Percentiles rank a stretch among this genome's conserved stretches.
Evolutionary conservation across 1,140 invertebrate genomes (phyloP).

Genomic region (Leucophenga varia): DNA sequence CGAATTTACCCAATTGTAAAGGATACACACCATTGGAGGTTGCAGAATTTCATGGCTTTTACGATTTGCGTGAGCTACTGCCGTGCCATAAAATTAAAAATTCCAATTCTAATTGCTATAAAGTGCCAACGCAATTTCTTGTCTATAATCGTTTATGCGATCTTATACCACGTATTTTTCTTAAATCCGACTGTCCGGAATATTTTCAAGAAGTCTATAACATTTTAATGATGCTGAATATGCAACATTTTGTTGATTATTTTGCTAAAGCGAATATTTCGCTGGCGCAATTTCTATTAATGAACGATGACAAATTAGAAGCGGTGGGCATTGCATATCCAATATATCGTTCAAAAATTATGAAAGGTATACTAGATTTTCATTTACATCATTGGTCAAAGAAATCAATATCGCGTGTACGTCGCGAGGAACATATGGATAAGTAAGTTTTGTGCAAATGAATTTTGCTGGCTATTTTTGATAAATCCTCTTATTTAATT

Average conservation of each 20-base stretch:
- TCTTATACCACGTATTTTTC: constrained; percentile 46
- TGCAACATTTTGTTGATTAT: constrained; percentile 42
- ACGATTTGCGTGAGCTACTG: constrained; percentile 55
- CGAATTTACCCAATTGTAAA: constrained; percentile 49
- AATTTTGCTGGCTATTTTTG: too few species aligned
- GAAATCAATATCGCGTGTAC: constrained; percentile 36
- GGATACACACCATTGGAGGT: constrained; percentile 56
- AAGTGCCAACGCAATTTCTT: constrained; percentile 31
- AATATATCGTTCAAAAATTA: constrained; percentile 55
- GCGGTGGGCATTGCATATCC: constrained; percentile 53
- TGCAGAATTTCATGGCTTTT: constrained; percentile 53
- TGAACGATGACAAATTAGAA: constrained; percentile 48
- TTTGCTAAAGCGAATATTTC: constrained; percentile 50
- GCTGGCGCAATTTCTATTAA: constrained; percentile 55
- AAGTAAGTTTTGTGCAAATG: constrained; percentile 25
- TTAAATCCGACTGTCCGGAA: constrained; percentile 52
- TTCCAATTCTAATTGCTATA: constrained; percentile 21
- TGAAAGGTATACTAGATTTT: constrained; percentile 53
- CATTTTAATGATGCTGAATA: constrained; percentile 51
- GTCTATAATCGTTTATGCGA: constrained; percentile 38
- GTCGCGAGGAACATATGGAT: constrained; percentile 27
- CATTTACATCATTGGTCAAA: constrained; percentile 49
- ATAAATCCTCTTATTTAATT: not conserved
- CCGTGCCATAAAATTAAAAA: constrained; percentile 34
- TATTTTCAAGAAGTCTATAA: constrained; percentile 56